Conservation (phyloP, 1,140 invertebrate genomes). For the Melipona quadrifasciata region DNA sequence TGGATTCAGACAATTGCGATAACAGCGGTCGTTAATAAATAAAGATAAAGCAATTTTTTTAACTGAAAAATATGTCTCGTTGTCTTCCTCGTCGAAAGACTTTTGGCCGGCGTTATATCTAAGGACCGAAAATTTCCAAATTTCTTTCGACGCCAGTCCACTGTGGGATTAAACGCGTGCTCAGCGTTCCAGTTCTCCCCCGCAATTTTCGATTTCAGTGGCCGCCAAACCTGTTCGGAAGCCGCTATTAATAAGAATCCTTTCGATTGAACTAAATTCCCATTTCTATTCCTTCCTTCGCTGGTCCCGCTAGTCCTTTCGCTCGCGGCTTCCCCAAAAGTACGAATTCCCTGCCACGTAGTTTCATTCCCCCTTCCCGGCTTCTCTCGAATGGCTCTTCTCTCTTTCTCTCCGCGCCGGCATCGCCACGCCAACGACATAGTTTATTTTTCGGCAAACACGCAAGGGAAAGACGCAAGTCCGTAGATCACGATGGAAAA, state of each 20-base stretch:
- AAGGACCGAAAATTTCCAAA: background rate
- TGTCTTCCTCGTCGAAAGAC: background rate
- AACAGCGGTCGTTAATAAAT: too few relatives aligned
- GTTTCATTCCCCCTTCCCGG: constrained; percentile 34
- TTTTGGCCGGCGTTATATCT: background rate
- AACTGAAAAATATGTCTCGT: too few relatives aligned
- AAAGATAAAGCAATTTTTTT: too few relatives aligned
- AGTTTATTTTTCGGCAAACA: constrained; percentile 59
- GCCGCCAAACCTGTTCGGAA: constrained; percentile 6
- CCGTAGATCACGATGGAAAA: background rate
- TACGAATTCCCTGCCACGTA: constrained; percentile 53
- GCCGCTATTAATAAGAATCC: constrained; percentile 46
- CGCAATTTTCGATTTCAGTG: constrained; percentile 8
- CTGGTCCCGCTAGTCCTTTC: constrained; percentile 49
- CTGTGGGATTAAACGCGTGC: background rate
- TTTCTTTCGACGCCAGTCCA: background rate
- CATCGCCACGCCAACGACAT: constrained; percentile 33
- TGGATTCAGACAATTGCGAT: too few relatives aligned
- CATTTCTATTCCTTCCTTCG: constrained; percentile 42
- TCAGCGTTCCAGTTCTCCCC: background rate
- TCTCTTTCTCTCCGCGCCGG: constrained; percentile 42
- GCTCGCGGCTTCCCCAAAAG: constrained; percentile 46
- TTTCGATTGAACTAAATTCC: constrained; percentile 50
- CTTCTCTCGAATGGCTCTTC: constrained; percentile 37
- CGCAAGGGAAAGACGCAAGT: background rate